These are phyloP conservation scores for Sebastes steindachneri DNA, from an alignment of 2,797 vertebrate genomes.

Conservation along the genomic window DNA sequence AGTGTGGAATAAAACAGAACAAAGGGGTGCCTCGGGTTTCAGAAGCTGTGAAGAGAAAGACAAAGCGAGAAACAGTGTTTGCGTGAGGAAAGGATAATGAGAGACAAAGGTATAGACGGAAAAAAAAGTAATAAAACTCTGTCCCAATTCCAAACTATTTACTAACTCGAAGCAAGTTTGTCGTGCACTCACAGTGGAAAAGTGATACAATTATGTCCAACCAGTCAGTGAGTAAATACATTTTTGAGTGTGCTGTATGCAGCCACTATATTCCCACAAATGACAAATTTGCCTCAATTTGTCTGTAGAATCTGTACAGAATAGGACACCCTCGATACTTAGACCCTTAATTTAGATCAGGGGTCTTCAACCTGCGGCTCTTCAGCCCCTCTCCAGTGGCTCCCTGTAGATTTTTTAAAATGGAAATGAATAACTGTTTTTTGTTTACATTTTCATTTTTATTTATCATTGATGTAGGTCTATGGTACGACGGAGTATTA, in stretches of 20 bases:
- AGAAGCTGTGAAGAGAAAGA: not conserved
- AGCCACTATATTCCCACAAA: not conserved
- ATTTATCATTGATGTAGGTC: too few species aligned
- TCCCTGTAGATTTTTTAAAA: too few species aligned
- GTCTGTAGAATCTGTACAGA: not conserved
- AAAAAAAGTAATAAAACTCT: not conserved
- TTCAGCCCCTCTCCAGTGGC: too few species aligned
- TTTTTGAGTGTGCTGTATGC: not conserved
- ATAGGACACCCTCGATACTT: not conserved
- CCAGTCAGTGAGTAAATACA: not conserved
- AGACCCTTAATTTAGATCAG: not conserved
- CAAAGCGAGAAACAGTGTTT: constrained; percentile 2
- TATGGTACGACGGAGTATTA: too few species aligned
- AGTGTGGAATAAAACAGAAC: constrained; percentile 17
- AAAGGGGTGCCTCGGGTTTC: constrained; percentile 25
- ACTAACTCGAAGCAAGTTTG: not conserved
- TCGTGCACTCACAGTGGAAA: not conserved
- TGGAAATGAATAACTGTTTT: too few species aligned
- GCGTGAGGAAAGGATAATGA: not conserved
- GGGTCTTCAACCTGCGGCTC: too few species aligned
- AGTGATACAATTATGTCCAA: not conserved
- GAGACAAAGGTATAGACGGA: not conserved
- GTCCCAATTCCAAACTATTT: not conserved
- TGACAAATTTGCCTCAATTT: not conserved
- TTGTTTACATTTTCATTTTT: too few species aligned